Evolutionary conservation across 2,888 invertebrate genomes (phyloP).

Genomic region (Gymnocheta viridis): DNA sequence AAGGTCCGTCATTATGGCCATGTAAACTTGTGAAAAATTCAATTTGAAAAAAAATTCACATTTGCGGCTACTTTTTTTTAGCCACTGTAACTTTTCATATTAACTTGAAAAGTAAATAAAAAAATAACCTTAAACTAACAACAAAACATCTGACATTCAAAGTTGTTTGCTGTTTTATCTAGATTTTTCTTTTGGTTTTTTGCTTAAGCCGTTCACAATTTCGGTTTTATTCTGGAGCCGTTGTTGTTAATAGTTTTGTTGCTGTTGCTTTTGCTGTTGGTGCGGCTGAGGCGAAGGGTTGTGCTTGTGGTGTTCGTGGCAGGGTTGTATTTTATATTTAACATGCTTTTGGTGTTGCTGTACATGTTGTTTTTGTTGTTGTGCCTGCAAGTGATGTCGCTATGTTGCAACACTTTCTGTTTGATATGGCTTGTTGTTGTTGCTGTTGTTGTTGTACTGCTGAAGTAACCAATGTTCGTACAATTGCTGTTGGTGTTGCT

Average conservation of each 20-base stretch:
- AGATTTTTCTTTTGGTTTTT: conserved; percentile 30
- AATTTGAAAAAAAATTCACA: too few species aligned
- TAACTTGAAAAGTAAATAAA: too few species aligned
- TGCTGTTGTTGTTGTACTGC: conserved; percentile 52
- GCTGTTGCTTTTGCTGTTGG: conserved; percentile 69
- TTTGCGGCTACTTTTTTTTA: background rate
- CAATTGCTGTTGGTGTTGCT: conserved; percentile 45
- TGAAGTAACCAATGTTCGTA: conserved; percentile 58
- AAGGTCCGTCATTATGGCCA: background rate
- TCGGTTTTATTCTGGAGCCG: conserved; percentile 65
- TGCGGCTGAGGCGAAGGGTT: conserved; percentile 58
- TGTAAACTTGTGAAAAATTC: background rate
- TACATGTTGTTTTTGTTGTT: conserved; percentile 13
- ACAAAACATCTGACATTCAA: conserved; percentile 36
- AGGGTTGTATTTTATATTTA: conserved; percentile 36
- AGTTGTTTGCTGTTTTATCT: conserved; percentile 60
- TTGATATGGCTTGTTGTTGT: conserved; percentile 38
- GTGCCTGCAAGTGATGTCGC: conserved; percentile 29
- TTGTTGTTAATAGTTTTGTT: conserved; percentile 61
- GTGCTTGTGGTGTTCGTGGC: conserved; percentile 29
- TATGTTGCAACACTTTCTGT: conserved; percentile 46
- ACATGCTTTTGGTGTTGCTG: conserved; percentile 33
- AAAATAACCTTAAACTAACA: background rate
- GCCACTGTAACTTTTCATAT: too few species aligned
- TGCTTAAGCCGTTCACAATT: conserved; percentile 70